Conservation (phyloP, 92 coral and sea anemone species). For the Epizoanthus stellaris region DNA sequence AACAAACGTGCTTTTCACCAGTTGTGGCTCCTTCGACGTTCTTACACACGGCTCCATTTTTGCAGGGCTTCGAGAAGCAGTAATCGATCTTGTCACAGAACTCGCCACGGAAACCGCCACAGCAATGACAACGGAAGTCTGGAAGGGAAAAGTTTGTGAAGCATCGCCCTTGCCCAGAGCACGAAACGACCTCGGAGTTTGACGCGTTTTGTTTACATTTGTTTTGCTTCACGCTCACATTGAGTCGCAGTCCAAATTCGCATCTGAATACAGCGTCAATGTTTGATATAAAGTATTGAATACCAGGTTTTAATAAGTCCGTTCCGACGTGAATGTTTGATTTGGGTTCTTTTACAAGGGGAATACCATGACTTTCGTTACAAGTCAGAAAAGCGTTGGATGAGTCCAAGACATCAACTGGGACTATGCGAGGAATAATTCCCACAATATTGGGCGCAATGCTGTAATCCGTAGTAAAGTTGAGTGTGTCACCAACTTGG, state of each 20-base stretch:
- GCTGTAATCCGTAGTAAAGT: conserved; percentile 86
- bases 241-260: conserved; percentile 94
- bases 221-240: conserved; percentile 92
- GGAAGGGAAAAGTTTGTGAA: conserved; percentile 78
- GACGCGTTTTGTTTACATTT: conserved; percentile 75
- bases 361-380: conserved; percentile 80
- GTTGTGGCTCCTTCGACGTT: conserved; percentile 66
- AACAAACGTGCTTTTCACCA: conserved; percentile 74
- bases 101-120: conserved; percentile 95
- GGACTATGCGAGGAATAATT: conserved; percentile 73
- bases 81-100: conserved; percentile 90
- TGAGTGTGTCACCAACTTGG: conserved; percentile 88
- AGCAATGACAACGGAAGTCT: conserved; percentile 87
- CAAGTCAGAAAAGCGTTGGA: conserved; percentile 82
- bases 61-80: conserved; percentile 92
- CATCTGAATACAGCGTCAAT: conserved; percentile 93
- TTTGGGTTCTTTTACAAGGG: conserved; percentile 62
- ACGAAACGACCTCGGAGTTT: conserved; percentile 38
- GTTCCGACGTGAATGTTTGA: conserved; percentile 63
- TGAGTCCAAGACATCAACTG: conserved; percentile 60
- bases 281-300: conserved; percentile 88
- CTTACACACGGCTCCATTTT: conserved; percentile 82
- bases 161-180: conserved; percentile 89
- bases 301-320: conserved; percentile 71
- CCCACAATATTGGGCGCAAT: conserved; percentile 75